These are phyloP conservation scores for Chironomus tepperi DNA, from an alignment of 1,140 invertebrate genomes.

Conservation along the genomic window DNA sequence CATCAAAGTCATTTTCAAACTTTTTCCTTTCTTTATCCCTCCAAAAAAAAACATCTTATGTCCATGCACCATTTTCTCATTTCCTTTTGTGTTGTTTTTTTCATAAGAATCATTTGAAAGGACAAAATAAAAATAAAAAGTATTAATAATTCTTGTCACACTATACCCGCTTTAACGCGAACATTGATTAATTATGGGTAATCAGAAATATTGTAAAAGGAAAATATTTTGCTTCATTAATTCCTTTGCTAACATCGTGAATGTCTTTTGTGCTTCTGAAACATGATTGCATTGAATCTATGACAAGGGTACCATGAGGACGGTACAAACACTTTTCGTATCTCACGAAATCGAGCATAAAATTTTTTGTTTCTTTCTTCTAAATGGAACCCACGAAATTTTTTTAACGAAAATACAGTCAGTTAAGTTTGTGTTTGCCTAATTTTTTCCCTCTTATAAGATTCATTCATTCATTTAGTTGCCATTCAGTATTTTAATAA, in stretches of 20 bases:
- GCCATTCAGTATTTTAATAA: too few relatives aligned
- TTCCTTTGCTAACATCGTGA: neutral
- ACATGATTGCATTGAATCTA: neutral
- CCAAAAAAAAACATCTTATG: too few relatives aligned
- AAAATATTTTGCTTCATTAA: constrained; percentile 17
- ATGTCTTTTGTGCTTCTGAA: neutral
- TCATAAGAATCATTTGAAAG: too few relatives aligned
- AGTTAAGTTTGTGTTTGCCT: too few relatives aligned
- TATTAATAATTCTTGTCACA: neutral
- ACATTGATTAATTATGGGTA: constrained; percentile 3
- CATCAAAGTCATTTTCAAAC: neutral
- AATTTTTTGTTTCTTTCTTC: neutral
- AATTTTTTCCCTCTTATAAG: too few relatives aligned
- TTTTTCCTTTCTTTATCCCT: neutral
- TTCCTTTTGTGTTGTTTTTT: too few relatives aligned
- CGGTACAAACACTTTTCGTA: neutral
- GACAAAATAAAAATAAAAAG: too few relatives aligned
- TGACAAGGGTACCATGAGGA: neutral
- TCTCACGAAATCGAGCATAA: neutral
- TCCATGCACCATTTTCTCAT: too few relatives aligned
- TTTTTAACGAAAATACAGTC: too few relatives aligned
- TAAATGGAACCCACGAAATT: neutral
- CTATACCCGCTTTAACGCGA: neutral
- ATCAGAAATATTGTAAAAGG: neutral
- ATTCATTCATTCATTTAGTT: too few relatives aligned